phyloP scores from a whole-genome alignment of 2,888 invertebrate genomes.

The Drosophila incognita region DNA sequence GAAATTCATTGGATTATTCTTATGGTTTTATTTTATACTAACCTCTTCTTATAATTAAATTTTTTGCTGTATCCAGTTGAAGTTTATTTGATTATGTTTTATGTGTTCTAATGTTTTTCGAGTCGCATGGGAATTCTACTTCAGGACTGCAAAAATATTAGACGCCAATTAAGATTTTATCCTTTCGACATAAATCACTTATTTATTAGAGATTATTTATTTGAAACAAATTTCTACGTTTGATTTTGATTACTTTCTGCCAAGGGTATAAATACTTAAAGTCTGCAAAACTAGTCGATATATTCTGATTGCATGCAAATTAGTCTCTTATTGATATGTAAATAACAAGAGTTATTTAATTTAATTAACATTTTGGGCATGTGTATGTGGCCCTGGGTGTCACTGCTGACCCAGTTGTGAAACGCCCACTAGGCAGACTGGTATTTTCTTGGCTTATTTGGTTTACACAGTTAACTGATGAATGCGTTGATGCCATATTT shows the following conservation, averaged over 20 bases:
- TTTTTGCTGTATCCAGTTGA: no score
- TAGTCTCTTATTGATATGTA: not conserved
- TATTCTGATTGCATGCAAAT: not conserved
- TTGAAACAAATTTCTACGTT: not conserved
- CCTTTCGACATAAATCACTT: not conserved
- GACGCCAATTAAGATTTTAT: not conserved
- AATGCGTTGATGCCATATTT: conserved; percentile 39
- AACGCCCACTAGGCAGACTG: conserved; percentile 14
- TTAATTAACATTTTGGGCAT: not conserved
- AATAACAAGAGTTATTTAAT: not conserved
- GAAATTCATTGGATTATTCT: not conserved
- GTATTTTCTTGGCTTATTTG: not conserved
- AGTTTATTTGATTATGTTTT: not conserved
- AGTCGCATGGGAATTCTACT: not conserved
- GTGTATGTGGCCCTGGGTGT: conserved; percentile 2
- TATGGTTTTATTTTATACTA: not conserved
- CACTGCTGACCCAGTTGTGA: conserved; percentile 55
- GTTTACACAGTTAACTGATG: conserved; percentile 43
- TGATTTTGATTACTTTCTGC: not conserved
- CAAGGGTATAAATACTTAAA: not conserved
- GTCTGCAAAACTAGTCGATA: not conserved
- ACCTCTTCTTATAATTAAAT: not conserved
- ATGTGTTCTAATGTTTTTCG: not conserved
- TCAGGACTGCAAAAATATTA: not conserved
- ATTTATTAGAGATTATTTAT: not conserved